These are phyloP conservation scores for Pheosia tremula DNA, from an alignment of 2,888 invertebrate species.

Conservation along the genomic window DNA sequence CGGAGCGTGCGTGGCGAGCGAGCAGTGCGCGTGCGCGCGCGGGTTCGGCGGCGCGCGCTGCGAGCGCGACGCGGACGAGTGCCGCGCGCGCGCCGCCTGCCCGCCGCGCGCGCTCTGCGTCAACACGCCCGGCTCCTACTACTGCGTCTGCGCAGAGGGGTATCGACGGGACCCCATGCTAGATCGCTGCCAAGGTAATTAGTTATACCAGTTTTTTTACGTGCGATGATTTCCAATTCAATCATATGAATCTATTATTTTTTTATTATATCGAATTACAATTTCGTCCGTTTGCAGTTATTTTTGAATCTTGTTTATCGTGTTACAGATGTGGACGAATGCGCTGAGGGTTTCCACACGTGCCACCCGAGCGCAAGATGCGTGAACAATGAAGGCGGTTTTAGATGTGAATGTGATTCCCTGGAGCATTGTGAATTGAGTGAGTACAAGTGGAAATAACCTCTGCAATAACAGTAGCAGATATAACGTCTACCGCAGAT, in stretches of 20 bases:
- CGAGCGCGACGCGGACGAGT: slow-evolving; percentile 95
- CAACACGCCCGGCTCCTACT: slow-evolving; percentile 96
- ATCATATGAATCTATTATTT: no score
- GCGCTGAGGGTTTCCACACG: slow-evolving; percentile 89
- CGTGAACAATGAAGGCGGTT: slow-evolving; percentile 91
- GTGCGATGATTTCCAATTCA: no score
- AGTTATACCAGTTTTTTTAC: not conserved
- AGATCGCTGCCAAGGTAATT: slow-evolving; percentile 86
- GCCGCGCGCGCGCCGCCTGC: slow-evolving; percentile 88
- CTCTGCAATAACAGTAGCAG: no score
- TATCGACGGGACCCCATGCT: slow-evolving; percentile 85
- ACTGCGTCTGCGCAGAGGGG: slow-evolving; percentile 93
- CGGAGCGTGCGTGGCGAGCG: slow-evolving; percentile 91
- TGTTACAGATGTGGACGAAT: slow-evolving; percentile 92
- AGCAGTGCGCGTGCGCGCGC: slow-evolving; percentile 90
- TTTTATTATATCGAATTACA: no score
- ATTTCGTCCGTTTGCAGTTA: no score
- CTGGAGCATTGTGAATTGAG: slow-evolving; percentile 87
- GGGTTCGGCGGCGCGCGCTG: slow-evolving; percentile 93
- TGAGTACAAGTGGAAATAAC: slow-evolving; percentile 61
- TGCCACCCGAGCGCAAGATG: slow-evolving; percentile 92
- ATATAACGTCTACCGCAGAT: no score
- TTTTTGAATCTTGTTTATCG: not conserved
- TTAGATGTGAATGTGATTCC: slow-evolving; percentile 89
- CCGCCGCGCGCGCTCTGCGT: slow-evolving; percentile 91